Evolutionary conservation across 1,140 invertebrate genomes (phyloP).

Genomic region (Octopus sinensis): DNA sequence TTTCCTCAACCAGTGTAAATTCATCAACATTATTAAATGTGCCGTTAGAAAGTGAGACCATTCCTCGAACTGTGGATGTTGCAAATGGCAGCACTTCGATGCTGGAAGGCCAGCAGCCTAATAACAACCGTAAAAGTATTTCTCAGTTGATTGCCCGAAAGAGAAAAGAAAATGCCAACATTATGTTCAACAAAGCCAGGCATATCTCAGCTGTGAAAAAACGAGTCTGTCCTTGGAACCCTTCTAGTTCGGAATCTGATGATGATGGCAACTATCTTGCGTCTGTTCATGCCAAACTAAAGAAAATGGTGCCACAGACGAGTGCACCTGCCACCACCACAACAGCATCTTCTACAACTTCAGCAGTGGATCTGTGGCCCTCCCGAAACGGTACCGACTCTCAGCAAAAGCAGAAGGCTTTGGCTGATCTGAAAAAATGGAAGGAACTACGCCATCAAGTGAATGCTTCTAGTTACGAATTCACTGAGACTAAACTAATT

Average conservation of each 20-base stretch:
- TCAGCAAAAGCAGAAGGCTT: slow-evolving; percentile 24
- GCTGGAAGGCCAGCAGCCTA: slow-evolving; percentile 1
- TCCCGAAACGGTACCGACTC: background rate
- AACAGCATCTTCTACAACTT: background rate
- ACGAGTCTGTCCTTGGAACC: background rate
- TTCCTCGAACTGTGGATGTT: background rate
- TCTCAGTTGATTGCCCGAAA: slow-evolving; percentile 49
- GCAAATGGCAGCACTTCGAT: background rate
- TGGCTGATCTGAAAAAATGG: slow-evolving; percentile 34
- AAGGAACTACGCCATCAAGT: slow-evolving; percentile 34
- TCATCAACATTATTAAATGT: background rate
- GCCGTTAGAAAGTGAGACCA: background rate
- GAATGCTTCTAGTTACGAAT: background rate
- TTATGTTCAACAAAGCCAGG: slow-evolving; percentile 20
- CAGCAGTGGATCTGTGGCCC: background rate
- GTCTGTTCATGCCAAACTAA: background rate
- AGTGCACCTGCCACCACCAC: background rate
- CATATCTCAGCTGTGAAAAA: background rate
- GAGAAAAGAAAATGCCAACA: slow-evolving; percentile 25
- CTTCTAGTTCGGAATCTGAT: background rate
- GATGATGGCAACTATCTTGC: background rate
- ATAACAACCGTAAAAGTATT: slow-evolving; percentile 36
- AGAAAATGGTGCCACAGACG: slow-evolving; percentile 24
- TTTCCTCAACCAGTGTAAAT: background rate
- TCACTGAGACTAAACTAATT: background rate